Percentiles rank a stretch among this genome's conserved stretches.
Evolutionary conservation across 1,140 invertebrate genomes (phyloP).

Genomic region (Pteromalus puparum): DNA sequence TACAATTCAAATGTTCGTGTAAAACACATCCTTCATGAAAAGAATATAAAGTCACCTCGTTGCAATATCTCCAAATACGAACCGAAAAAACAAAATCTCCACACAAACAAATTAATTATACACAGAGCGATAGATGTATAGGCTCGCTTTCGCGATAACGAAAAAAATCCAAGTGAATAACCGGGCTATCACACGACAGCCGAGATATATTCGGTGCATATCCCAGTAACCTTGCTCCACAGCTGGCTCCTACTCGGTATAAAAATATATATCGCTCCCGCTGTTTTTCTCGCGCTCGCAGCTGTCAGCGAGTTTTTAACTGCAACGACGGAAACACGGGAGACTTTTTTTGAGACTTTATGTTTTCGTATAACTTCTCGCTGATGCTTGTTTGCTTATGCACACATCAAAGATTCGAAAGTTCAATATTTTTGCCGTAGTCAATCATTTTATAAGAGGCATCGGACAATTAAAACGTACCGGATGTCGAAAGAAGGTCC

Average conservation of each 20-base stretch:
- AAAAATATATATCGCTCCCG: slow-evolving; percentile 31
- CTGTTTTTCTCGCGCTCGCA: slow-evolving; percentile 49
- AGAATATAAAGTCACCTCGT: too few species aligned
- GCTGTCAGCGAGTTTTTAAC: slow-evolving; percentile 15
- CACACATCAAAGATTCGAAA: too few species aligned
- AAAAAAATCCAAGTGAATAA: slow-evolving; percentile 44
- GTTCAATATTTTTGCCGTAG: not conserved
- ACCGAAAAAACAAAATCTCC: not conserved
- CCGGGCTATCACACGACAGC: slow-evolving; percentile 16
- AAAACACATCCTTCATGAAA: too few species aligned
- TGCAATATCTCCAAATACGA: too few species aligned
- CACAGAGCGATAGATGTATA: not conserved
- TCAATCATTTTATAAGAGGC: not conserved
- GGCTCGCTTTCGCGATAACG: not conserved
- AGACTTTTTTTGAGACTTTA: too few species aligned
- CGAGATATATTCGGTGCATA: slow-evolving; percentile 53
- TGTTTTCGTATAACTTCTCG: not conserved
- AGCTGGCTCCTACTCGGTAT: slow-evolving; percentile 30
- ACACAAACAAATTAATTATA: not conserved
- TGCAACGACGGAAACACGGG: slow-evolving; percentile 7
- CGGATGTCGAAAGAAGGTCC: slow-evolving; percentile 1
- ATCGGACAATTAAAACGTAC: not conserved
- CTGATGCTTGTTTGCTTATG: too few species aligned
- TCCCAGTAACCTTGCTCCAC: slow-evolving; percentile 61
- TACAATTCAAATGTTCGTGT: too few species aligned